Evolutionary conservation across 2,888 invertebrate genomes (phyloP).

Genomic region (Lithophane socia): DNA sequence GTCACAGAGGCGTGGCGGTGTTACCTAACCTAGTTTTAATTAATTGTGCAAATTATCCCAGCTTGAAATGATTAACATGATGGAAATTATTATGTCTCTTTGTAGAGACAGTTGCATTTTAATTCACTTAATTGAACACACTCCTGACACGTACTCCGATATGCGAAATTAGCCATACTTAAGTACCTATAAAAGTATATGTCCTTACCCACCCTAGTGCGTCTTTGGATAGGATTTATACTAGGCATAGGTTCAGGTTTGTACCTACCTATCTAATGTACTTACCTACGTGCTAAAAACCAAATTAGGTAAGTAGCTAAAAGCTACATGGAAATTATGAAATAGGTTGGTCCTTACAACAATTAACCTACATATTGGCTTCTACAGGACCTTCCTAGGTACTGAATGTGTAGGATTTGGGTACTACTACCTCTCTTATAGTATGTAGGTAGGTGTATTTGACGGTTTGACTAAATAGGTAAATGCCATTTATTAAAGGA

Average conservation of each 20-base stretch:
- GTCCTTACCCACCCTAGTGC: no score
- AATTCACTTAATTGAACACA: conserved; percentile 3
- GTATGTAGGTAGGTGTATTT: not conserved
- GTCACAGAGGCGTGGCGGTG: not conserved
- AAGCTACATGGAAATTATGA: not conserved
- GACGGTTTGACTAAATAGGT: not conserved
- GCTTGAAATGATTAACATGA: not conserved
- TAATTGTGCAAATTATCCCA: not conserved
- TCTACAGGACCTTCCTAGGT: not conserved
- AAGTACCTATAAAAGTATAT: not conserved
- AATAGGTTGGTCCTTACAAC: no score
- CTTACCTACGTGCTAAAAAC: not conserved
- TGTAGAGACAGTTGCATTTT: not conserved
- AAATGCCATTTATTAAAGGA: no score
- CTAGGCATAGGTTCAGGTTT: not conserved
- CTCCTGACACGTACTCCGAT: not conserved
- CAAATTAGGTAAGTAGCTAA: not conserved
- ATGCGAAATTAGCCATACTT: no score
- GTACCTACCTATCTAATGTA: not conserved
- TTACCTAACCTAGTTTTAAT: conserved; percentile 7
- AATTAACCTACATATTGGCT: not conserved
- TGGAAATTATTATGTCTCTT: not conserved
- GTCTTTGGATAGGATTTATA: not conserved
- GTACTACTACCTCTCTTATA: not conserved
- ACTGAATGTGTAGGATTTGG: no score